Evolutionary conservation across 2,113 vertebrate genomes (phyloP).

Genomic region (Rattus rattus): DNA sequence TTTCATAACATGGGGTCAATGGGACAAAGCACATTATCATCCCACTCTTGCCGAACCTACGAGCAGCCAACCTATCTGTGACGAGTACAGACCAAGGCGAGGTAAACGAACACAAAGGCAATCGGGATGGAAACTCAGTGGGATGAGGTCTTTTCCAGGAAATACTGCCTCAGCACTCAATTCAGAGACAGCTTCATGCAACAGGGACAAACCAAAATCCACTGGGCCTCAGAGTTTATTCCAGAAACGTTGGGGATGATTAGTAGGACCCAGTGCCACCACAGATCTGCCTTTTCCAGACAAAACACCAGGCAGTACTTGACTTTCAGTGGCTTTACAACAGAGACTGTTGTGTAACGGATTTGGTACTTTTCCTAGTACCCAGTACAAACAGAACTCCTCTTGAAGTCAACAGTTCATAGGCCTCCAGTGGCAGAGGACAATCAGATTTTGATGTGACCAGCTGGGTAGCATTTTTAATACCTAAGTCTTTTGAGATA

Average conservation of each 20-base stretch:
- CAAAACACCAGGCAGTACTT: background rate
- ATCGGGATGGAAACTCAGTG: background rate
- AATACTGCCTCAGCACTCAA: background rate
- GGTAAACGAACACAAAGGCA: constrained; percentile 31
- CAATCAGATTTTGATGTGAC: background rate
- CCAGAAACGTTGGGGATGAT: background rate
- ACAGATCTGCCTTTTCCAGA: constrained; percentile 11
- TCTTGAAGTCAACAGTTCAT: background rate
- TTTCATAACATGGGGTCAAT: background rate
- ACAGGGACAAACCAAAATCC: background rate
- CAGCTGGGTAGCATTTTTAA: background rate
- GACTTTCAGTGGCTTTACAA: background rate
- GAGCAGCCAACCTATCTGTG: background rate
- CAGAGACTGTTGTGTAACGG: background rate
- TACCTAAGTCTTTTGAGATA: background rate
- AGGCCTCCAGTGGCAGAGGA: background rate
- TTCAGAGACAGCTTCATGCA: background rate
- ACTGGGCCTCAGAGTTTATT: background rate
- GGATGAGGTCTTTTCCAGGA: background rate
- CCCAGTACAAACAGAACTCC: background rate
- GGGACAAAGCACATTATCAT: background rate
- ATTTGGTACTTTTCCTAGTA: background rate
- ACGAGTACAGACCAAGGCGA: background rate
- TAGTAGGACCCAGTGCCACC: background rate
- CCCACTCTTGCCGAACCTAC: background rate